A percentile compares a stretch with the other conserved stretches of the same genome.
These are phyloP conservation scores for Proctacanthus coquilletti DNA, from an alignment of 1,140 invertebrate genomes.

Conservation along the genomic window DNA sequence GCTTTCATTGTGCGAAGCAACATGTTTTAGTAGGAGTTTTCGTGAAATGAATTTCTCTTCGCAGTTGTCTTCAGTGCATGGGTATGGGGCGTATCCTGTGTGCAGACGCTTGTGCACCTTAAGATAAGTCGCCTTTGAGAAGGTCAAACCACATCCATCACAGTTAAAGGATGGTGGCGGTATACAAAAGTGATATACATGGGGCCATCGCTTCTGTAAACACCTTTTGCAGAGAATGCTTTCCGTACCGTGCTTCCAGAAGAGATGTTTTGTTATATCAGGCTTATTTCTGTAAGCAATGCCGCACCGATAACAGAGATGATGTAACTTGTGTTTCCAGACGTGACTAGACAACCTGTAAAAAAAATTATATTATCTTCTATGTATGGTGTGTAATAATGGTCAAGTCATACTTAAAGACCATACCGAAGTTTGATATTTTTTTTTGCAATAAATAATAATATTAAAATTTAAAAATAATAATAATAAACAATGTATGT, in stretches of 20 bases:
- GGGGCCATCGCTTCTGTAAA: slow-evolving; percentile 75
- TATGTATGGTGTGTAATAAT: too few species aligned
- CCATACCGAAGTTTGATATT: too few species aligned
- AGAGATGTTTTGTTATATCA: slow-evolving; percentile 72
- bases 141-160: slow-evolving; percentile 60
- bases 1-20: slow-evolving; percentile 30
- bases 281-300: slow-evolving; percentile 73
- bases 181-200: slow-evolving; percentile 77
- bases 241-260: slow-evolving; percentile 82
- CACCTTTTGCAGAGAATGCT: slow-evolving; percentile 71
- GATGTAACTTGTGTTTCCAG: slow-evolving; percentile 75
- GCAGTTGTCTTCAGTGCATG: slow-evolving; percentile 50
- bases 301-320: slow-evolving; percentile 69
- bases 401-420: too few species aligned
- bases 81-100: slow-evolving; percentile 48
- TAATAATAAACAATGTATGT: slow-evolving; percentile 1
- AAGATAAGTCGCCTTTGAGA: slow-evolving; percentile 56
- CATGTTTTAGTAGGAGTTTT: slow-evolving; percentile 56
- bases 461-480: background rate
- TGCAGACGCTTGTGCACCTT: slow-evolving; percentile 72
- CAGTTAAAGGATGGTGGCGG: slow-evolving; percentile 60
- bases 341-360: slow-evolving; percentile 59
- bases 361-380: slow-evolving; percentile 24
- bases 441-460: too few species aligned
- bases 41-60: slow-evolving; percentile 64